Conservation (phyloP, 2,888 invertebrate species). For the Drosophila kambysellisi region DNA sequence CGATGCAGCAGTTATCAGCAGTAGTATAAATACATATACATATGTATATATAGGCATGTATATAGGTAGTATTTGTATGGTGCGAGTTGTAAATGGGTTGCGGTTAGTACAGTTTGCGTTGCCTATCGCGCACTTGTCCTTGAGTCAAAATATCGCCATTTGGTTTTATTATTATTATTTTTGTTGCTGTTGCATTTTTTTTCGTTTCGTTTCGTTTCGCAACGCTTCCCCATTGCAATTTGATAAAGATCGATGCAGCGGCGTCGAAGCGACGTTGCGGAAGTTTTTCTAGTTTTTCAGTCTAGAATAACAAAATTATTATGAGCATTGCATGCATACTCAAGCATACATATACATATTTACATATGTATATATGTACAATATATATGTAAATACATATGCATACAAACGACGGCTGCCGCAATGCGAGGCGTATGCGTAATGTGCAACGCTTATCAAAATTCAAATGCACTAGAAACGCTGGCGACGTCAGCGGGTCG, state of each 20-base stretch:
- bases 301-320: constrained; percentile 67
- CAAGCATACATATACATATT: constrained; percentile 12
- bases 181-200: constrained; percentile 10
- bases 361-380: not conserved
- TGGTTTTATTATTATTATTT: constrained; percentile 36
- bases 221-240: constrained; percentile 76
- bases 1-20: constrained; percentile 50
- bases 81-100: constrained; percentile 28
- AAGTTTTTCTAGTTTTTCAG: constrained; percentile 47
- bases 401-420: constrained; percentile 3
- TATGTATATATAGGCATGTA: constrained; percentile 11
- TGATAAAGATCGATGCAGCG: constrained; percentile 75
- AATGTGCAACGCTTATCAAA: constrained; percentile 70
- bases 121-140: constrained; percentile 71
- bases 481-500: constrained; percentile 59
- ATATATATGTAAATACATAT: not conserved
- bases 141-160: constrained; percentile 58
- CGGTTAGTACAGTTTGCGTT: constrained; percentile 68
- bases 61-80: constrained; percentile 45
- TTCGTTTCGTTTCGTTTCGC: constrained; percentile 43
- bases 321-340: constrained; percentile 60
- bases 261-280: constrained; percentile 50
- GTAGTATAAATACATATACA: constrained; percentile 10
- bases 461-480: constrained; percentile 59
- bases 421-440: constrained; percentile 69